phyloP scores from a whole-genome alignment of 2,888 invertebrate genomes.

The Panopea generosa region DNA sequence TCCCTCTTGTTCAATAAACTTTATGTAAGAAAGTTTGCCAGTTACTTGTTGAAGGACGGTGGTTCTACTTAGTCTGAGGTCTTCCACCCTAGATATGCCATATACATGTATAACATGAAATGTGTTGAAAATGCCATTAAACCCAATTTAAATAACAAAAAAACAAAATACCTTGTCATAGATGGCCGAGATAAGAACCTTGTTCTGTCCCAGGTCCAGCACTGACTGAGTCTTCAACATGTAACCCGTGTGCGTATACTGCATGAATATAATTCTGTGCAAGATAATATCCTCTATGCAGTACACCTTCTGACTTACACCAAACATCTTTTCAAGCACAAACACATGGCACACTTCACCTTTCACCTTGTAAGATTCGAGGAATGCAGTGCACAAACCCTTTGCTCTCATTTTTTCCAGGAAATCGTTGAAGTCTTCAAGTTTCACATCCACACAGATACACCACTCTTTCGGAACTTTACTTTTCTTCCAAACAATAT shows the following conservation, averaged over 20 bases:
- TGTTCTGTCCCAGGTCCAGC: conserved; percentile 11
- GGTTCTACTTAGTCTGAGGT: too few relatives aligned
- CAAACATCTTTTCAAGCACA: conserved; percentile 27
- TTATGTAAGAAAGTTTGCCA: neutral
- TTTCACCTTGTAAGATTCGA: conserved; percentile 42
- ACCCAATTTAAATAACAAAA: too few relatives aligned
- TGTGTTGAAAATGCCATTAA: too few relatives aligned
- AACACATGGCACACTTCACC: conserved; percentile 42
- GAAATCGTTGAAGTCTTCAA: conserved; percentile 21
- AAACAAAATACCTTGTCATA: conserved; percentile 8
- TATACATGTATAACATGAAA: too few relatives aligned
- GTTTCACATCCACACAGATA: conserved; percentile 45
- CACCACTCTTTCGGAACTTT: conserved; percentile 12
- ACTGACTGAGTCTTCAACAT: conserved; percentile 23
- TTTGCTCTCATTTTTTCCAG: conserved; percentile 18
- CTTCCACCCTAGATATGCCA: too few relatives aligned
- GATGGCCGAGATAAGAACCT: conserved; percentile 38
- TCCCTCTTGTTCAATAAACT: neutral
- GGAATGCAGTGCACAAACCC: conserved; percentile 17
- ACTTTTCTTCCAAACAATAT: conserved; percentile 69
- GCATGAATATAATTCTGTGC: conserved; percentile 12
- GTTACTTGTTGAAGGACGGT: too few relatives aligned
- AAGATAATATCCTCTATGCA: conserved; percentile 8
- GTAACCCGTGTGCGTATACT: conserved; percentile 3
- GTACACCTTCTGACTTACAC: conserved; percentile 28